Conservation (phyloP, 2,113 vertebrate species). For the Myrmecobius fasciatus region DNA sequence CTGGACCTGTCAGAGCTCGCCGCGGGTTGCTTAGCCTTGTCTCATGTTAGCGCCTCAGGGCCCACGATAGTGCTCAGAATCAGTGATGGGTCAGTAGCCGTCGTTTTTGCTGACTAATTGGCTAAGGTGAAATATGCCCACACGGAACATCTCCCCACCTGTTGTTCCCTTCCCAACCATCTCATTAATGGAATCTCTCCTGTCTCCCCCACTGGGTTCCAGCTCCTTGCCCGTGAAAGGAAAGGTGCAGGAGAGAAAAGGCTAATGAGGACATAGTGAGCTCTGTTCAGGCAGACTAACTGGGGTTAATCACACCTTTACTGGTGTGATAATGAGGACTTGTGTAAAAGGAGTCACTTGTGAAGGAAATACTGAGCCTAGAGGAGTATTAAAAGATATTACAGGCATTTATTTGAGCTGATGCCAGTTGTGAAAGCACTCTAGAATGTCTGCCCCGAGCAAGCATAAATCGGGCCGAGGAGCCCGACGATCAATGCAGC, state of each 20-base stretch:
- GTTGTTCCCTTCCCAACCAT: neutral
- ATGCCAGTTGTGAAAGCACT: slow-evolving; percentile 47
- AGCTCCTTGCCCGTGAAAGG: neutral
- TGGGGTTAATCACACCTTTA: slow-evolving; percentile 45
- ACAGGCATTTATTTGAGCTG: slow-evolving; percentile 37
- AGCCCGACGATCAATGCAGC: neutral
- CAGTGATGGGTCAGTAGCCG: neutral
- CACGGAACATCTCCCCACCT: slow-evolving; percentile 12
- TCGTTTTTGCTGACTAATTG: neutral
- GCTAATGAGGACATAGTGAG: neutral
- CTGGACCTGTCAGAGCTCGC: neutral
- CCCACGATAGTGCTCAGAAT: neutral
- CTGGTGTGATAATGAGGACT: neutral
- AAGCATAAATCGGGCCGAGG: slow-evolving; percentile 17
- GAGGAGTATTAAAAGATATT: slow-evolving; percentile 44
- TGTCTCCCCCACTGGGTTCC: neutral
- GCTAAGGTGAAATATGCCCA: slow-evolving; percentile 20
- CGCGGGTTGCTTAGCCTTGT: neutral
- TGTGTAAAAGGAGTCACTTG: slow-evolving; percentile 45
- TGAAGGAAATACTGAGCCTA: slow-evolving; percentile 56
- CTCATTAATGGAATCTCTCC: slow-evolving; percentile 14
- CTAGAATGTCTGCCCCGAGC: neutral
- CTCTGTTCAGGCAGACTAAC: slow-evolving; percentile 35
- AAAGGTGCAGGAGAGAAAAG: slow-evolving; percentile 8
- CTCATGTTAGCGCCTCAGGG: neutral